Evolutionary conservation across 2,113 vertebrate genomes (phyloP), one percentile per base, ranked within the genome.

Genomic region (Bos taurus): DNA sequence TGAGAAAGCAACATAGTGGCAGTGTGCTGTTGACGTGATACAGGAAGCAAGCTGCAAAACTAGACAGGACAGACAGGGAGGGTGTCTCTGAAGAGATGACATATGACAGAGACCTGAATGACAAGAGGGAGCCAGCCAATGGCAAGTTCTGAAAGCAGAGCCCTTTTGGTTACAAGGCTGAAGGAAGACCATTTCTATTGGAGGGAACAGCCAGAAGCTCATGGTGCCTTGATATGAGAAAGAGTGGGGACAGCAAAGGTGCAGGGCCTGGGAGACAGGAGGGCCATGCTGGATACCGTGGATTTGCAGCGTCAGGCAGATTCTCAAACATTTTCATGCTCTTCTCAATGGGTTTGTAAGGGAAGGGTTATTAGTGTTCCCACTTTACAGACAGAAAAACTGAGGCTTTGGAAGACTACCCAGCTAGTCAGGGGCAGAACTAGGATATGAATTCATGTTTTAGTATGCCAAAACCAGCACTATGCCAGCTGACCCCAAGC

Each of bases 61-160:
- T 46, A 48, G 33, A 9, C 3, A 56, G 10, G 16, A 56, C 13
- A 3, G 30, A 25, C 3, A 17, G 80, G 30, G 30, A 78, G 33
- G 17, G 19, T 3, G 4, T 67, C 59, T 78, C 82, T 59, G 7
- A 23, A 26, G 12, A 57, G 30, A 23, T 26, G 67, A 36, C 19
- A 2, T 10, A 46, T 50, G 71, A 46, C 17, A 56, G 56, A 92
- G 17, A 67, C n/a, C 13, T 36, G 1, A 46, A 54, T 40, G 43
- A 40, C 46, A 54, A 82, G 46, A 62, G 67, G 30, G 26, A 85
- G 14, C 25, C 36, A 15, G 26, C 7, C 36, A 7, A 4, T n/a
- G 64, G 54, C 67, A 94, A 74, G 40, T 94, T 97, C 64, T 80
- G 43, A 71, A 92, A 95, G n/a, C 71, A 83, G 43, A 80, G 19